phyloP scores from a whole-genome alignment of 2,113 vertebrate genomes.

The Ceyx cyanopectus region DNA sequence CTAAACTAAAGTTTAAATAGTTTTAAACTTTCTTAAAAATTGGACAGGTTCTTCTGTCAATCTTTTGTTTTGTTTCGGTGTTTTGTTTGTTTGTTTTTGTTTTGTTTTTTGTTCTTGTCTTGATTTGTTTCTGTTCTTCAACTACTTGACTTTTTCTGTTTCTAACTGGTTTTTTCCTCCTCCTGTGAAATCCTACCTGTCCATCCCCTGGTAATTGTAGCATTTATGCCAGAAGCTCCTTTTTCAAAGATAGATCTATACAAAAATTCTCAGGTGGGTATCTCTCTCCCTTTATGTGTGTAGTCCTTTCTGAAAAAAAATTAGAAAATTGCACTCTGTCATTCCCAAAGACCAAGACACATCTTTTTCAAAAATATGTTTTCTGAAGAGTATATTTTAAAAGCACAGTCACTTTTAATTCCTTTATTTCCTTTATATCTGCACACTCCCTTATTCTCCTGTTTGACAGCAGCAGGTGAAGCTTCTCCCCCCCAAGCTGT shows the following conservation, averaged over 20 bases:
- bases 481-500: not conserved
- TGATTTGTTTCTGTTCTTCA: conserved; percentile 16
- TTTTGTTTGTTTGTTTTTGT: no score
- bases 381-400: conserved; percentile 28
- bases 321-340: conserved; percentile 10
- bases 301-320: conserved; percentile 22
- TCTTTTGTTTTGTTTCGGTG: no score
- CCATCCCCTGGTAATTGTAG: conserved; percentile 16
- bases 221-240: conserved; percentile 38
- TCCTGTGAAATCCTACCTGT: conserved; percentile 5
- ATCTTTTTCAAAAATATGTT: not conserved
- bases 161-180: not conserved
- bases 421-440: not conserved
- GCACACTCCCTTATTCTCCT: not conserved
- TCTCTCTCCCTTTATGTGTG: conserved; percentile 17
- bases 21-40: conserved; percentile 13
- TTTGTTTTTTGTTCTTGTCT: not conserved
- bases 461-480: conserved; percentile 11
- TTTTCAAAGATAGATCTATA: conserved; percentile 36
- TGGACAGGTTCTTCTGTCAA: not conserved
- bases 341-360: not conserved
- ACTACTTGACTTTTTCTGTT: conserved; percentile 6
- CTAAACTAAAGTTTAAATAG: not conserved
- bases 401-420: conserved; percentile 25
- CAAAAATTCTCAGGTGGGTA: conserved; percentile 25